phyloP scores from a whole-genome alignment of 2,888 invertebrate genomes.

The Drosophila colorata region DNA sequence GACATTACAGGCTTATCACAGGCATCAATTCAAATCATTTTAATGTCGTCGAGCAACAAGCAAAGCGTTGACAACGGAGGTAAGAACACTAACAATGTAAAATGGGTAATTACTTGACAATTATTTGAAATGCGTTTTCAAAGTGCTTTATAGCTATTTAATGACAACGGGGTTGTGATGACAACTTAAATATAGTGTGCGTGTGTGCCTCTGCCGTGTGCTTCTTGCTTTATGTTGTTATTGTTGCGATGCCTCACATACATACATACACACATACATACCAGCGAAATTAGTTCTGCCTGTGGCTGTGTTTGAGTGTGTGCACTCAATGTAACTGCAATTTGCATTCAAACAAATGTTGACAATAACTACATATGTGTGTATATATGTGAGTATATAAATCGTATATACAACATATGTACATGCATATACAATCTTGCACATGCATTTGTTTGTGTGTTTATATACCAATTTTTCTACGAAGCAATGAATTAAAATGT shows the following conservation, averaged over 20 bases:
- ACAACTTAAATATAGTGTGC: constrained; percentile 71
- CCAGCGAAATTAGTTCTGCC: background rate
- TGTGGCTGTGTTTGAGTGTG: constrained; percentile 5
- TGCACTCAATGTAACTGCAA: constrained; percentile 50
- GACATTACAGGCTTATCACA: background rate
- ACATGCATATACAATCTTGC: background rate
- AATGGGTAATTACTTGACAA: constrained; percentile 71
- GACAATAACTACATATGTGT: constrained; percentile 11
- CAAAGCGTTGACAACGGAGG: constrained; percentile 23
- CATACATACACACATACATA: too few relatives aligned
- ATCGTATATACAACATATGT: background rate
- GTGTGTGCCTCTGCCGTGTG: constrained; percentile 5
- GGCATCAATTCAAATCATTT: constrained; percentile 24
- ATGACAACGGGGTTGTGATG: constrained; percentile 75
- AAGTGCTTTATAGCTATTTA: constrained; percentile 70
- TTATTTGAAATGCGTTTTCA: constrained; percentile 75
- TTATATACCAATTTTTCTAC: background rate
- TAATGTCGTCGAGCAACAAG: constrained; percentile 19
- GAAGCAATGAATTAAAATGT: background rate
- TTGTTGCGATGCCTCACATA: background rate
- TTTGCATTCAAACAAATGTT: constrained; percentile 48
- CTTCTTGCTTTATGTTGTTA: background rate
- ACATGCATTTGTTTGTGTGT: background rate
- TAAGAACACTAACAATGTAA: constrained; percentile 63
- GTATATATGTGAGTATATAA: background rate